phyloP scores from a whole-genome alignment of 2,888 invertebrate species.

The Crocallis elinguaria region DNA sequence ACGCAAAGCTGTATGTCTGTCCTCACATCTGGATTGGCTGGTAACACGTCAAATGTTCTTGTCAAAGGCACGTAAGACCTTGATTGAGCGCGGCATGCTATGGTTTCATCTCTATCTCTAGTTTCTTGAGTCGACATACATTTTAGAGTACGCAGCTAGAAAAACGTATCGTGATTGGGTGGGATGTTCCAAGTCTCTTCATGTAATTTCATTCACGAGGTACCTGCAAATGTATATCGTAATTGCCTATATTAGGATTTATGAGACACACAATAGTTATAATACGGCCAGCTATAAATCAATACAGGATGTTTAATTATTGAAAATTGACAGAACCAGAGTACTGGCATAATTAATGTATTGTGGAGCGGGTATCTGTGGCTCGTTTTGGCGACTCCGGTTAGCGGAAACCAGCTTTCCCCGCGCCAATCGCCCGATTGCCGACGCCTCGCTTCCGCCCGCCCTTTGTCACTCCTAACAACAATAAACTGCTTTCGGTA shows the following conservation, averaged over 20 bases:
- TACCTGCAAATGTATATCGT: no score
- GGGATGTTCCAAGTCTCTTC: background rate
- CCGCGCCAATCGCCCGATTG: slow-evolving; percentile 53
- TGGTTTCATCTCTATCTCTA: background rate
- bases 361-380: slow-evolving; percentile 37
- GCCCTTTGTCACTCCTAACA: slow-evolving; percentile 60
- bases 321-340: slow-evolving; percentile 2
- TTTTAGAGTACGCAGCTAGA: background rate
- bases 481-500: slow-evolving; percentile 50
- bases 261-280: no score
- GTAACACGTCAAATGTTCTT: background rate
- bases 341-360: slow-evolving; percentile 8
- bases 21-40: background rate
- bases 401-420: slow-evolving; percentile 63
- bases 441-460: slow-evolving; percentile 51
- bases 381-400: slow-evolving; percentile 27
- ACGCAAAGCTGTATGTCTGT: no score
- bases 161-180: background rate
- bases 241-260: no score
- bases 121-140: background rate
- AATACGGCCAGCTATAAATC: no score
- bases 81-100: slow-evolving; percentile 8
- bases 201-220: background rate
- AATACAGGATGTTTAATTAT: background rate
- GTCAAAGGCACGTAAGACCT: background rate